These are phyloP conservation scores for Magallana angulata DNA, from an alignment of 1,140 invertebrate genomes.

Conservation along the genomic window DNA sequence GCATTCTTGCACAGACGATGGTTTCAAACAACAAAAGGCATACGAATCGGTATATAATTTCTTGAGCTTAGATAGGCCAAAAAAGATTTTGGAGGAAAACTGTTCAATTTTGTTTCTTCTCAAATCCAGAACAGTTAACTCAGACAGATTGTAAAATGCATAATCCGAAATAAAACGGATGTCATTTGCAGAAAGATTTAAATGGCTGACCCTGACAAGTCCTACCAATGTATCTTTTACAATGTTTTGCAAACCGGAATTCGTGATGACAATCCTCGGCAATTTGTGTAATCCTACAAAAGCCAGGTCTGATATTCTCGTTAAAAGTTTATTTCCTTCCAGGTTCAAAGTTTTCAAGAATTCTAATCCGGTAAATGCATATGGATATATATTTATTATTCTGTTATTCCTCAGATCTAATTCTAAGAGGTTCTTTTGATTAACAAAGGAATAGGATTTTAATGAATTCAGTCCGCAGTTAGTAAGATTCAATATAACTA, in stretches of 20 bases:
- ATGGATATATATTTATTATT: background rate
- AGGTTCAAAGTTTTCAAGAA: slow-evolving; percentile 40
- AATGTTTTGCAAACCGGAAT: slow-evolving; percentile 37
- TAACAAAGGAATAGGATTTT: background rate
- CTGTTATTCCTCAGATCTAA: slow-evolving; percentile 51
- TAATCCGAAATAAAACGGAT: slow-evolving; percentile 45
- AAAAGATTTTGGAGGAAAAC: slow-evolving; percentile 58
- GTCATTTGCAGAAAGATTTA: slow-evolving; percentile 50
- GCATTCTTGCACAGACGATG: slow-evolving; percentile 59
- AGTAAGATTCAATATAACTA: slow-evolving; percentile 11
- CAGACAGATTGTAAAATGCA: slow-evolving; percentile 45
- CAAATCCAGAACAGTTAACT: slow-evolving; percentile 55
- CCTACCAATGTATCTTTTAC: slow-evolving; percentile 40
- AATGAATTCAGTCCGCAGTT: slow-evolving; percentile 1
- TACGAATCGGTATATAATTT: slow-evolving; percentile 57
- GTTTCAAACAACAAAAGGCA: slow-evolving; percentile 64
- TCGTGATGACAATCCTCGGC: background rate
- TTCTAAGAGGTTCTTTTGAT: slow-evolving; percentile 22
- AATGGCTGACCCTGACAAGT: slow-evolving; percentile 24
- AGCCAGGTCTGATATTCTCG: slow-evolving; percentile 37
- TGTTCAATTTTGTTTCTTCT: slow-evolving; percentile 47
- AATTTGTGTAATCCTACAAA: slow-evolving; percentile 47
- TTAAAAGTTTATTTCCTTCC: slow-evolving; percentile 40
- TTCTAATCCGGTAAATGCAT: slow-evolving; percentile 39
- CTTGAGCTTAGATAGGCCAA: slow-evolving; percentile 39